Base-by-base conservation (phyloP, 2,888 invertebrate species). In the Noctua janthe region DNA sequence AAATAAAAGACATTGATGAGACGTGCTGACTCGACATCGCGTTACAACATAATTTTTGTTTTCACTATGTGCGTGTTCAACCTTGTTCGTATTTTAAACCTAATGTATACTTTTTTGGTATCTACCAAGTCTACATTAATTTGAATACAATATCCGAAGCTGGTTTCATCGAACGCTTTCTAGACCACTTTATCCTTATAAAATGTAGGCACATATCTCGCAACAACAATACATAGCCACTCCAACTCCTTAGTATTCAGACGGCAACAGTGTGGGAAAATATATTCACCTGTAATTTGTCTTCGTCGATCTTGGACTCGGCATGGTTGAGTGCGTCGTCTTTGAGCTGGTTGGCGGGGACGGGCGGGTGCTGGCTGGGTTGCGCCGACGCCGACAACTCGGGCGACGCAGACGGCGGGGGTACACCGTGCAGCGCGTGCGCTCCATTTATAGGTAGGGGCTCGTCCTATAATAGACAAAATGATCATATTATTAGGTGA, bases 261-360 rank as follows among this genome's bases (percentile, higher is more conserved):
- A 64, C 66, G 43, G 59, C 67, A n/a, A 74, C 67, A 74, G 64
- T 80, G 81, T 86, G 84, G 84, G 77, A 86, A 84, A 79, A 74
- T 51, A 64, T 86, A 88, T 84, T 78, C 93, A 97, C 97, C 96
- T 97, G 97, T 87, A 97, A 90, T 92, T 95, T 97, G 80, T 97
- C 96, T 91, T 97, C 97, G 83, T 97, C 94, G 64, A 96, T 92
- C 89, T 96, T 96, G 39, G 97, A 95, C 91, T 97, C 97, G 10
- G 96, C 96, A 75, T 95, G 96, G 90, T 93, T 95, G 80, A 97
- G 94, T 54, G 94, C 93, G 85, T 97, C 97, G 71, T 95, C 95
- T 88, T 95, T 96, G 88, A 93, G 86, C 74, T 94, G 93, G 88
- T 91, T 93, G 87, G 91, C 92, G 17, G 93, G 86, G 62, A 91